Evolutionary conservation across 2,113 vertebrate species (phyloP), one percentile per base, ranked within the genome.

Genomic region (Coryphaenoides rupestris): DNA sequence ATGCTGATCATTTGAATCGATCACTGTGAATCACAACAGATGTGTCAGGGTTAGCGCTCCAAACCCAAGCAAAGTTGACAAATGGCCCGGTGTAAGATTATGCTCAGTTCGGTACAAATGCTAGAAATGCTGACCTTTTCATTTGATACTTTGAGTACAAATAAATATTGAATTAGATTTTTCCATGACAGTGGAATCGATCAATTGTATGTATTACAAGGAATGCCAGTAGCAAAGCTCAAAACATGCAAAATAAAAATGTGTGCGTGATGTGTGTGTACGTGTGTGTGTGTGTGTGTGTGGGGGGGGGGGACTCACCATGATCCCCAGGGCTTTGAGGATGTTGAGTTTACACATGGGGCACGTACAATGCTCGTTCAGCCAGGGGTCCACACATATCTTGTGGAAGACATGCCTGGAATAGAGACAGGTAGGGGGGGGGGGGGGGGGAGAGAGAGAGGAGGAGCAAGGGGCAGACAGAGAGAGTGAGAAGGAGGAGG

Each of bases 341-440:
- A 99, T 98, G 84, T 99, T 98, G 71, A 98, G 91, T 84, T 99
- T 99, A 85, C 97, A 99, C 95, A 99, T 98, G 14, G 96, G 97
- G 78, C 97, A 99, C 1, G 97, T 99, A 80, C 95, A 97, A 72
- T 98, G 96, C 65, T 98, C 96, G 62, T 94, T 97, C 58, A 99
- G 91, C 96, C 97, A 99, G 0, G 97, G 97, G 76, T 99, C 97
- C 80, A 99, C 97, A 60, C 97, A 99, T 74, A 91, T 84, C 83
- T 98, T 98, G 88, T 99, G 97, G 84, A 98, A 99, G 84, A 98
- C 95, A 21, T 99, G 97, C 90, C 97, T 99, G 72, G 19, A 40
- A 40, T 12, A 40, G 7, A 40, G 9, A 40, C 33, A 40, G 33
- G 82, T 6, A 46, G 19, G 55, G 22, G 26, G 63, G 19, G 21